These are phyloP conservation scores for Synanthedon myopaeformis DNA, from an alignment of 2,888 invertebrate genomes.

Conservation along the genomic window DNA sequence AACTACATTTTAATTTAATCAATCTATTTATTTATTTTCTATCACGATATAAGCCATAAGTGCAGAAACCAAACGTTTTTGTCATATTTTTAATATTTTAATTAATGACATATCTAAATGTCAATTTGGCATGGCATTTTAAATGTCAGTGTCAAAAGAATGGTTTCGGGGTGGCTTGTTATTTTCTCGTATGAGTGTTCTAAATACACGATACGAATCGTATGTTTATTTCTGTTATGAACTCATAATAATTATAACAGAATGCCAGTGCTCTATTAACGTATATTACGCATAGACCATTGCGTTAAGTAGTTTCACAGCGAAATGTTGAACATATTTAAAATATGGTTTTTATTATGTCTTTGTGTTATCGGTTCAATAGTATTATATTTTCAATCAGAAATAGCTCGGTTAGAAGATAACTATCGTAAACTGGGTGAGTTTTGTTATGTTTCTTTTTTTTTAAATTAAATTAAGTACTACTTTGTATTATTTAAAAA, in stretches of 20 bases:
- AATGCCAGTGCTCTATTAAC: constrained; percentile 34
- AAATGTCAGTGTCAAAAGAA: neutral
- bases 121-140: constrained; percentile 6
- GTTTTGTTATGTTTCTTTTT: constrained; percentile 6
- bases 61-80: no score
- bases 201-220: constrained; percentile 23
- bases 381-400: constrained; percentile 60
- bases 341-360: constrained; percentile 57
- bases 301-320: constrained; percentile 18
- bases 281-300: constrained; percentile 20
- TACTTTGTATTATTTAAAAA: neutral
- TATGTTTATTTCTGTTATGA: constrained; percentile 48
- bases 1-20: no score
- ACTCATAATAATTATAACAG: constrained; percentile 38
- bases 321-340: constrained; percentile 61
- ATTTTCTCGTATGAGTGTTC: constrained; percentile 39
- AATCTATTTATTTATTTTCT: no score
- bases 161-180: constrained; percentile 13
- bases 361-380: constrained; percentile 54
- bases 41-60: no score
- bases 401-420: constrained; percentile 55
- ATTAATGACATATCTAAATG: no score
- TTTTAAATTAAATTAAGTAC: neutral
- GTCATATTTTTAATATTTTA: no score
- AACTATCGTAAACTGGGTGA: constrained; percentile 50